A percentile compares a stretch with the other conserved stretches of the same genome.
Conservation (phyloP, 2,797 vertebrate genomes). For the Myripristis jacobus region DNA sequence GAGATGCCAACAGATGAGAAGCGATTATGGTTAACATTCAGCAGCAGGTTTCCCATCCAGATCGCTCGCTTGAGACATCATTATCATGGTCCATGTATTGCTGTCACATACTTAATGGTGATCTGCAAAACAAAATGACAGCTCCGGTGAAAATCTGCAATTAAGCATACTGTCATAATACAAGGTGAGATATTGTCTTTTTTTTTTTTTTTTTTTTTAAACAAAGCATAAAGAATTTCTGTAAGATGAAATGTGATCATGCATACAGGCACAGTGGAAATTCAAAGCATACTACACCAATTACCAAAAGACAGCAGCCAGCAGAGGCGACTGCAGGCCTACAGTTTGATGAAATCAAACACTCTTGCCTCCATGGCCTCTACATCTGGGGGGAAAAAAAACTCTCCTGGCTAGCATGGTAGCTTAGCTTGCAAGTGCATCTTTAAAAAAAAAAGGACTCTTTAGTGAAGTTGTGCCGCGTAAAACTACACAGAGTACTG, state of each 20-base stretch:
- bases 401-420: not conserved
- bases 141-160: not conserved
- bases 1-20: slow-evolving; percentile 30
- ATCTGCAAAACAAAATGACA: slow-evolving; percentile 64
- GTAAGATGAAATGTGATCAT: not conserved
- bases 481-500: too few species aligned
- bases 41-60: slow-evolving; percentile 42
- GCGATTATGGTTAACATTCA: slow-evolving; percentile 38
- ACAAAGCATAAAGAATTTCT: not conserved
- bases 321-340: not conserved
- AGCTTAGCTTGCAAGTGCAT: not conserved
- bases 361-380: not conserved
- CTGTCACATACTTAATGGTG: slow-evolving; percentile 10
- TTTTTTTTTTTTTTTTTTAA: too few species aligned
- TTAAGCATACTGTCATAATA: not conserved
- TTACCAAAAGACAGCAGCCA: not conserved
- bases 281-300: not conserved
- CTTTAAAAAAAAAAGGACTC: not conserved
- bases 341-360: not conserved
- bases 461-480: too few species aligned
- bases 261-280: not conserved
- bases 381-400: not conserved
- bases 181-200: not conserved
- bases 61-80: slow-evolving; percentile 22
- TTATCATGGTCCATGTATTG: slow-evolving; percentile 21